These are phyloP conservation scores for Apostichopus japonicus DNA, from an alignment of 35 echinoderm and acorn worm genomes.

Conservation along the genomic window DNA sequence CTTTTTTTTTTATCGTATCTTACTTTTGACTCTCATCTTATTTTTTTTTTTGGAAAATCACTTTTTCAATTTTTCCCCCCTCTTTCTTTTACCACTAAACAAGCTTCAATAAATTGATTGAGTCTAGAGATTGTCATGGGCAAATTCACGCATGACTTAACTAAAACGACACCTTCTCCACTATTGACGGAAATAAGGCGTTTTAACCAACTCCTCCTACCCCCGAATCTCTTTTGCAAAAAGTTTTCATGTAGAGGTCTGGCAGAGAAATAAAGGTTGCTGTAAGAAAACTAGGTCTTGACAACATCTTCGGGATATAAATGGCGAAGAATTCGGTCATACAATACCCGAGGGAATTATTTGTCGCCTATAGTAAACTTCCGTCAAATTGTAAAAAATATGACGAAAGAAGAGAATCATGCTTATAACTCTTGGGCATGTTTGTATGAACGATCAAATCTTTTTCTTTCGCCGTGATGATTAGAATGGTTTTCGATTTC, in stretches of 20 bases:
- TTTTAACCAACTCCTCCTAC: constrained; percentile 51
- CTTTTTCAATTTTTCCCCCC: constrained; percentile 8
- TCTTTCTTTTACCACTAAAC: constrained; percentile 27
- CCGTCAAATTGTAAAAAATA: constrained; percentile 60
- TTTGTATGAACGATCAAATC: constrained; percentile 64
- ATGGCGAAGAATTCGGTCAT: constrained; percentile 54
- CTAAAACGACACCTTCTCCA: constrained; percentile 51
- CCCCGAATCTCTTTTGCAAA: constrained; percentile 37
- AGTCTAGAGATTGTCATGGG: constrained; percentile 19
- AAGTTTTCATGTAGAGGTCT: constrained; percentile 17
- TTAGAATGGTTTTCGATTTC: constrained; percentile 56
- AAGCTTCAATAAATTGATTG: constrained; percentile 51
- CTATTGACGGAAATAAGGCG: constrained; percentile 45
- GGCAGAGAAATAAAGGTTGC: constrained; percentile 25
- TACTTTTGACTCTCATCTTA: neutral
- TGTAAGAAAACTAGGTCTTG: constrained; percentile 52
- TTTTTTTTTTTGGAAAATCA: constrained; percentile 6
- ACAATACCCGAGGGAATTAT: constrained; percentile 41
- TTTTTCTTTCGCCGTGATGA: constrained; percentile 54
- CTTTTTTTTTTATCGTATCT: neutral
- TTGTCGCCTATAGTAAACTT: constrained; percentile 62
- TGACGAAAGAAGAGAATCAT: constrained; percentile 47
- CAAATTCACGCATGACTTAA: constrained; percentile 38
- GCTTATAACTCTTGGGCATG: constrained; percentile 49
- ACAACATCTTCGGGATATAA: constrained; percentile 61